Evolutionary conservation across 2,888 invertebrate species (phyloP).

Genomic region (Listrodromus nycthemerus): DNA sequence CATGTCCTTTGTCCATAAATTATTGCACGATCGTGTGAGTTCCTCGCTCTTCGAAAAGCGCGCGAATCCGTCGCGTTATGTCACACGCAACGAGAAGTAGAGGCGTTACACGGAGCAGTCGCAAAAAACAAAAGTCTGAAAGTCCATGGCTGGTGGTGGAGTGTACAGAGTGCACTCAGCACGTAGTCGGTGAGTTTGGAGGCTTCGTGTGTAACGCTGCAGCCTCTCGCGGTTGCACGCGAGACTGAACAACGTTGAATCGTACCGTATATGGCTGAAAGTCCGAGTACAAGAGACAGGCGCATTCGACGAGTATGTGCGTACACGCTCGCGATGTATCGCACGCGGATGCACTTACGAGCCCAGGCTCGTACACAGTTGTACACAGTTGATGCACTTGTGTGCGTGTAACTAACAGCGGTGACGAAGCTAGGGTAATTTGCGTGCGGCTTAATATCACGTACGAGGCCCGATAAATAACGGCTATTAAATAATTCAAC

Average conservation of each 20-base stretch:
- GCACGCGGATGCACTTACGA: constrained; percentile 21
- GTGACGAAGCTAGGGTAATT: constrained; percentile 30
- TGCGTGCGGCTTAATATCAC: constrained; percentile 23
- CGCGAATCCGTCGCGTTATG: constrained; percentile 46
- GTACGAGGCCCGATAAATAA: background rate
- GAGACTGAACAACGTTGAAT: constrained; percentile 39
- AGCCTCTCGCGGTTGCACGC: constrained; percentile 38
- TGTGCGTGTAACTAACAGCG: constrained; percentile 11
- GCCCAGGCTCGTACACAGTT: too few species aligned
- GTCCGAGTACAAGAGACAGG: constrained; percentile 41
- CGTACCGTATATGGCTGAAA: constrained; percentile 46
- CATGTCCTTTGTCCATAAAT: constrained; percentile 44
- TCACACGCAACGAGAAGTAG: constrained; percentile 29
- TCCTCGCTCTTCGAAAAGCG: constrained; percentile 3
- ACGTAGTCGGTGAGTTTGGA: constrained; percentile 13
- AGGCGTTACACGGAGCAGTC: constrained; percentile 24
- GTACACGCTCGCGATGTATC: constrained; percentile 17
- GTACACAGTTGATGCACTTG: constrained; percentile 1
- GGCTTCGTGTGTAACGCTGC: constrained; percentile 23
- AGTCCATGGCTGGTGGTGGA: constrained; percentile 6
- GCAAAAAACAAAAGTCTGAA: constrained; percentile 14
- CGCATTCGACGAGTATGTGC: constrained; percentile 21
- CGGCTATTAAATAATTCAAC: too few species aligned
- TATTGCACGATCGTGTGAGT: constrained; percentile 17
- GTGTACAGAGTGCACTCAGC: background rate